Evolutionary conservation across 92 coral and sea anemone genomes (phyloP).

Genomic region (Anthopleura xanthogrammica): DNA sequence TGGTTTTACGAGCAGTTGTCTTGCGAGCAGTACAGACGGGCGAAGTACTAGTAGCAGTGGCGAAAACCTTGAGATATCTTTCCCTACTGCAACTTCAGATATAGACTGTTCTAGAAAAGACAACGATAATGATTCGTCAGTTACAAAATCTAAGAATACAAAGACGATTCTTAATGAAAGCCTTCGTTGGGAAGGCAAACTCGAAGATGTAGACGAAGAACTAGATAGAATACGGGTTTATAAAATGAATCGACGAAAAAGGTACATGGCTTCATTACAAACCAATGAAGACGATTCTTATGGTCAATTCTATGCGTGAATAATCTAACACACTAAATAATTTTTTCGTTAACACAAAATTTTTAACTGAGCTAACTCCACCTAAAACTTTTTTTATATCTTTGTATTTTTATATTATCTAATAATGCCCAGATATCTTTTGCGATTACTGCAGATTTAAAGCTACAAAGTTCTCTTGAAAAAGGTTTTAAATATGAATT

Average conservation of each 20-base stretch:
- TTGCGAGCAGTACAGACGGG: constrained; percentile 65
- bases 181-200: constrained; percentile 66
- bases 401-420: too few relatives aligned
- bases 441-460: too few relatives aligned
- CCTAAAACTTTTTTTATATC: background rate
- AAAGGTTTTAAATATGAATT: background rate
- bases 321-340: background rate
- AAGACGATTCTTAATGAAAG: constrained; percentile 51
- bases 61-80: constrained; percentile 39
- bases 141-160: background rate
- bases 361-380: background rate
- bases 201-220: constrained; percentile 62
- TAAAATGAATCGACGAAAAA: constrained; percentile 83
- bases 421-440: too few relatives aligned
- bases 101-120: constrained; percentile 24
- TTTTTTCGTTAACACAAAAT: background rate
- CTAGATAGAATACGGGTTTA: constrained; percentile 75
- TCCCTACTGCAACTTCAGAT: constrained; percentile 38
- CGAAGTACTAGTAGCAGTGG: constrained; percentile 80
- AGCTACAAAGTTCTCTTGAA: too few relatives aligned
- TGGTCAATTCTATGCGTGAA: constrained; percentile 17
- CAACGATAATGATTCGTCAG: constrained; percentile 6
- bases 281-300: background rate
- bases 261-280: constrained; percentile 76
- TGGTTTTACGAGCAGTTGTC: constrained; percentile 32